Evolutionary conservation across 2,888 invertebrate species (phyloP).

Genomic region (Pammene aurita): DNA sequence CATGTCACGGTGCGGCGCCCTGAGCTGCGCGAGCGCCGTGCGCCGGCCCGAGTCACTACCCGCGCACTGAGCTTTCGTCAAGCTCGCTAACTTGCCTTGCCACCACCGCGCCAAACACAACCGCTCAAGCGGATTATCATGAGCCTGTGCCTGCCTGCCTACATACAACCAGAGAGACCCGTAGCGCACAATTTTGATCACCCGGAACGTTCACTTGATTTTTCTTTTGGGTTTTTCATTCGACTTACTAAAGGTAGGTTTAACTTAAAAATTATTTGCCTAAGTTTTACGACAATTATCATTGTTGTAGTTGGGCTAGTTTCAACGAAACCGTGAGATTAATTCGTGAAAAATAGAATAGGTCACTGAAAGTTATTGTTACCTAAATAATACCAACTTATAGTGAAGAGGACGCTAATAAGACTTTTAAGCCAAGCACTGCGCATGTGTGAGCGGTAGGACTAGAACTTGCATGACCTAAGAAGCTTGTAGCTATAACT

Average conservation of each 20-base stretch:
- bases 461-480: too few relatives aligned
- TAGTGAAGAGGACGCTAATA: too few relatives aligned
- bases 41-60: slow-evolving; percentile 70
- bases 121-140: slow-evolving; percentile 26
- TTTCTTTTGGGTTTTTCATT: not conserved
- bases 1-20: slow-evolving; percentile 66
- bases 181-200: slow-evolving; percentile 2
- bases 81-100: slow-evolving; percentile 51
- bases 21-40: slow-evolving; percentile 61
- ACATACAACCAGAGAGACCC: slow-evolving; percentile 4
- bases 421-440: too few relatives aligned
- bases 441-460: too few relatives aligned
- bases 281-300: too few relatives aligned
- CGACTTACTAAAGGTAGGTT: not conserved
- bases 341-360: too few relatives aligned
- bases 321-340: too few relatives aligned
- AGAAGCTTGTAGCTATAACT: too few relatives aligned
- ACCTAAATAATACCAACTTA: too few relatives aligned
- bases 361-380: too few relatives aligned
- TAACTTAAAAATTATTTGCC: too few relatives aligned
- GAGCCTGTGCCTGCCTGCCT: not conserved
- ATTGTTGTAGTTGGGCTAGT: too few relatives aligned
- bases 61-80: slow-evolving; percentile 69
- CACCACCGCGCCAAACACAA: slow-evolving; percentile 30
- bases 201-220: not conserved